Evolutionary conservation across 2,888 invertebrate species (phyloP).

Genomic region (Hymenopus coronatus): DNA sequence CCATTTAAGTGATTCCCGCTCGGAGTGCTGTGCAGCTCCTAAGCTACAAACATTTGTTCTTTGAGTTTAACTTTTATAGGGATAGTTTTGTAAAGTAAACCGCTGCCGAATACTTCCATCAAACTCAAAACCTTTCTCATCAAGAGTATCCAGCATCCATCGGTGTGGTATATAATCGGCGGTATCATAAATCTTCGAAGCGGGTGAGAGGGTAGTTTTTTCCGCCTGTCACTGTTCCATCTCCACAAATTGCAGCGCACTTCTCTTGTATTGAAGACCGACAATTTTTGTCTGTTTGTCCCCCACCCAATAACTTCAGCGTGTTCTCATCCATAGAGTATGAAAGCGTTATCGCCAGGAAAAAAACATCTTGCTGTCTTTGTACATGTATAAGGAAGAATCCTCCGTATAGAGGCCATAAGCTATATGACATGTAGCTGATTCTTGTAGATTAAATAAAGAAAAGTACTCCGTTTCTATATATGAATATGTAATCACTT

Average conservation of each 20-base stretch:
- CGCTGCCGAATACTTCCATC: neutral
- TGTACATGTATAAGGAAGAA: too few relatives aligned
- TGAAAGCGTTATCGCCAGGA: neutral
- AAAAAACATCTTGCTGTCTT: neutral
- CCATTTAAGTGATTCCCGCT: too few relatives aligned
- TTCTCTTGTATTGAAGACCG: neutral
- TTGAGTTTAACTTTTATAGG: too few relatives aligned
- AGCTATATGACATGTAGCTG: too few relatives aligned
- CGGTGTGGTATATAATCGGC: neutral
- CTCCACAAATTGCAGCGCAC: neutral
- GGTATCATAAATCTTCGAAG: neutral
- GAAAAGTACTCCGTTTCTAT: too few relatives aligned
- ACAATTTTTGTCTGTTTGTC: neutral
- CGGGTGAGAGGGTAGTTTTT: neutral
- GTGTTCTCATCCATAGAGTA: neutral
- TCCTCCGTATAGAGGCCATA: too few relatives aligned
- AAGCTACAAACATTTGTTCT: too few relatives aligned
- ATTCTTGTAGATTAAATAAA: too few relatives aligned
- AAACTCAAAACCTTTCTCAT: neutral
- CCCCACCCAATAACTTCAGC: neutral
- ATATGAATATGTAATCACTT: too few relatives aligned
- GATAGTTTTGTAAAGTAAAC: neutral
- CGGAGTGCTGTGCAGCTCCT: too few relatives aligned
- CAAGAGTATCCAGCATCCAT: neutral
- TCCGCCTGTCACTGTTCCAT: neutral